Conservation (phyloP, 1,140 invertebrate species). For the Drosophila parabipectinata region DNA sequence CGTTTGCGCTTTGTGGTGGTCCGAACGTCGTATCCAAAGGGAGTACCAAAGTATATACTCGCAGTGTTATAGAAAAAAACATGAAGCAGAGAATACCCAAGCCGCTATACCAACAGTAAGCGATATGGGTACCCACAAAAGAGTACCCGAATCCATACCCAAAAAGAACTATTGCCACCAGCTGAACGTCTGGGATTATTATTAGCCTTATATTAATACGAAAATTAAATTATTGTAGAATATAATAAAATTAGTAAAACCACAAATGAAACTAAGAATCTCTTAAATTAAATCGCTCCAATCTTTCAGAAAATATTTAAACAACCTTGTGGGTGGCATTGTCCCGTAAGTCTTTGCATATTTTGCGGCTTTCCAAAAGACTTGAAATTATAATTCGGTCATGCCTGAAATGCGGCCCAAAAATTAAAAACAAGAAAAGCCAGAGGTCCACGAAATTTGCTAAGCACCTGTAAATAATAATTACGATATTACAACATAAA, state of each 20-base stretch:
- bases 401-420: constrained; percentile 18
- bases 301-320: background rate
- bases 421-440: constrained; percentile 14
- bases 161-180: too few species aligned
- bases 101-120: too few species aligned
- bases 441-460: constrained; percentile 28
- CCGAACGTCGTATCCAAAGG: too few species aligned
- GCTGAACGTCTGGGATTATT: too few species aligned
- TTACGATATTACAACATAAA: constrained; percentile 52
- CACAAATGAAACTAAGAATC: background rate
- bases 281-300: too few species aligned
- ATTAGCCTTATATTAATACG: too few species aligned
- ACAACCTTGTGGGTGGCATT: background rate
- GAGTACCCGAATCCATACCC: too few species aligned
- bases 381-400: background rate
- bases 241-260: background rate
- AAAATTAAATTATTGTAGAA: background rate
- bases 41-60: too few species aligned
- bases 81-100: too few species aligned
- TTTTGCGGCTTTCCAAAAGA: constrained; percentile 31
- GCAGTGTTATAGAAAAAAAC: too few species aligned
- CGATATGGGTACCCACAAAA: too few species aligned
- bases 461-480: constrained; percentile 62
- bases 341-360: constrained; percentile 27
- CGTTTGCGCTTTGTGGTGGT: too few species aligned